A percentile compares a stretch with the other conserved stretches of the same genome.
Conservation (phyloP, 2,797 vertebrate species). For the Poecilia picta region DNA sequence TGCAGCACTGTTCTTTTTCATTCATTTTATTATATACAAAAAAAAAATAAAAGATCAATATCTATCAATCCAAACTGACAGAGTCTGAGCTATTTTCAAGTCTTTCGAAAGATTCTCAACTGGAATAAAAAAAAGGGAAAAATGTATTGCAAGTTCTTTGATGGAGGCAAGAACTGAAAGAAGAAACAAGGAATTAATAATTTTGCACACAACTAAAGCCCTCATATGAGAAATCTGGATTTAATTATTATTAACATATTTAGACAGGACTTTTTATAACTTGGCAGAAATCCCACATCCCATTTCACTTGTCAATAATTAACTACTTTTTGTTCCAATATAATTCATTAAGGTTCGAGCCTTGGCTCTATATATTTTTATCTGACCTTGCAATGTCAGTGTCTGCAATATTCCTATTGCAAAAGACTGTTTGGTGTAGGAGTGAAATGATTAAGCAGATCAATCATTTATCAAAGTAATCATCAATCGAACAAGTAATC, state of each 20-base stretch:
- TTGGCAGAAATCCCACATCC: too few relatives aligned
- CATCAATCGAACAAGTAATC: too few relatives aligned
- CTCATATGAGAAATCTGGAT: not conserved
- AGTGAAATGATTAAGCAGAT: too few relatives aligned
- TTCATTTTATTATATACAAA: not conserved
- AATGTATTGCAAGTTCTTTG: too few relatives aligned
- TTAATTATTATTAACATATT: not conserved
- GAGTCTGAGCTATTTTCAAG: not conserved
- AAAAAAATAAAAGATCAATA: not conserved
- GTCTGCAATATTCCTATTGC: too few relatives aligned
- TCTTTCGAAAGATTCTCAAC: not conserved
- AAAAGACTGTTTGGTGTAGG: too few relatives aligned
- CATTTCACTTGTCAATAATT: too few relatives aligned
- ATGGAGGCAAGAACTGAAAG: not conserved
- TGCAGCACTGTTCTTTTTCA: not conserved
- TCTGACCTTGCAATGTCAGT: too few relatives aligned
- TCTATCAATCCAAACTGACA: not conserved
- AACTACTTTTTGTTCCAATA: too few relatives aligned
- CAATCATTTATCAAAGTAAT: too few relatives aligned
- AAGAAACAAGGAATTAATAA: not conserved
- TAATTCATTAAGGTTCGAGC: too few relatives aligned
- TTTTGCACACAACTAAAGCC: not conserved
- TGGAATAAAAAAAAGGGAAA: not conserved
- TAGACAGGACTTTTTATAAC: not conserved
- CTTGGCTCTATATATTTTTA: too few relatives aligned